phyloP scores from a whole-genome alignment of 1,140 invertebrate genomes.

The Macrotrachela quadricornifera region DNA sequence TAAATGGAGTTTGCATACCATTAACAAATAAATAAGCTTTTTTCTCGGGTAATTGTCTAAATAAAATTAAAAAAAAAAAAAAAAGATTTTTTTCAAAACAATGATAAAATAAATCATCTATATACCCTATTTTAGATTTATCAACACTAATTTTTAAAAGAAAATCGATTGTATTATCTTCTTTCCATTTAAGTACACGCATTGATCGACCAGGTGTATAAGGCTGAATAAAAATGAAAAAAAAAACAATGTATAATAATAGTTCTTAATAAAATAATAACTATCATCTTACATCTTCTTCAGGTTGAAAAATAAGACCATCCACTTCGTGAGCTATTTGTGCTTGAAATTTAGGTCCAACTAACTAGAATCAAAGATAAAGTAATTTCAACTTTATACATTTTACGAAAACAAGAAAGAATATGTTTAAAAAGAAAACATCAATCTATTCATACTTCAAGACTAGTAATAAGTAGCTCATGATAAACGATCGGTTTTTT shows the following conservation, averaged over 20 bases:
- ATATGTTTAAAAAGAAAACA: too few relatives aligned
- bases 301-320: conserved; percentile 89
- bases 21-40: conserved; percentile 60
- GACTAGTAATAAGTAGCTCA: too few relatives aligned
- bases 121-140: conserved; percentile 15
- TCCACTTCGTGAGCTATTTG: conserved; percentile 78
- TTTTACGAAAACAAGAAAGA: conserved; percentile 41
- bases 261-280: background rate
- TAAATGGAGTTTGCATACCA: conserved; percentile 42
- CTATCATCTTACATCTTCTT: conserved; percentile 37
- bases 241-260: background rate
- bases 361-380: background rate
- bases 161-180: conserved; percentile 87
- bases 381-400: conserved; percentile 13
- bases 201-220: conserved; percentile 59
- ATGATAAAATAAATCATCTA: too few relatives aligned
- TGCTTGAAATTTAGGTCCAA: background rate
- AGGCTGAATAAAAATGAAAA: conserved; percentile 35
- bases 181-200: conserved; percentile 90
- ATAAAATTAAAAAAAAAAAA: conserved; percentile 13
- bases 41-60: conserved; percentile 47
- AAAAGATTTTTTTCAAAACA: too few relatives aligned
- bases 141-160: conserved; percentile 53
- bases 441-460: too few relatives aligned
- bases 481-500: too few relatives aligned